A percentile compares a stretch with the other conserved stretches of the same genome.
Evolutionary conservation across 2,888 invertebrate species (phyloP).

Genomic region (Chaitophorus viminalis): DNA sequence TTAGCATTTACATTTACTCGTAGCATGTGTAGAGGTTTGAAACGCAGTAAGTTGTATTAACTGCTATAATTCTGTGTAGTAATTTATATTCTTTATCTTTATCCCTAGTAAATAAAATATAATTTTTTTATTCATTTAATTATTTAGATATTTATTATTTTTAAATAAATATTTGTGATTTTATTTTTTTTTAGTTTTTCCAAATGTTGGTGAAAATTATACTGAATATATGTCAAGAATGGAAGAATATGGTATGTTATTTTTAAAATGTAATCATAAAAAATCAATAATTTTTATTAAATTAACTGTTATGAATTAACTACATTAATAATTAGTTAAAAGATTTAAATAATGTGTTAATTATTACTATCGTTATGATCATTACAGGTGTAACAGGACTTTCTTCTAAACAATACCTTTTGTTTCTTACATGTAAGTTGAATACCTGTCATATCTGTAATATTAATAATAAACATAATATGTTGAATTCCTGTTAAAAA

Average conservation of each 20-base stretch:
- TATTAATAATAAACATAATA: not conserved
- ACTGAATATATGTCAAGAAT: not conserved
- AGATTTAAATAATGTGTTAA: too few species aligned
- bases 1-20: not conserved
- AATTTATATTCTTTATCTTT: too few species aligned
- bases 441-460: not conserved
- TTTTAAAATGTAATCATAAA: too few species aligned
- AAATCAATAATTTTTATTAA: too few species aligned
- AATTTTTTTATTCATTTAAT: not conserved
- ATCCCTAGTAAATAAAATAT: too few species aligned
- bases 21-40: not conserved
- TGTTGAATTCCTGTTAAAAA: too few species aligned
- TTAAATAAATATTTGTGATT: not conserved
- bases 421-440: not conserved
- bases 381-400: not conserved
- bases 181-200: not conserved
- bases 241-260: not conserved
- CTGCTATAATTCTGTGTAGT: not conserved
- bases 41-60: not conserved
- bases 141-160: not conserved
- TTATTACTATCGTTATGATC: not conserved
- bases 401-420: not conserved
- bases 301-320: too few species aligned
- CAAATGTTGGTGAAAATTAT: slow-evolving; percentile 1
- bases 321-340: too few species aligned